Evolutionary conservation across 2,797 vertebrate species (phyloP), one percentile per base, ranked within the genome.

Genomic region (Tenualosa thibaudeaui): DNA sequence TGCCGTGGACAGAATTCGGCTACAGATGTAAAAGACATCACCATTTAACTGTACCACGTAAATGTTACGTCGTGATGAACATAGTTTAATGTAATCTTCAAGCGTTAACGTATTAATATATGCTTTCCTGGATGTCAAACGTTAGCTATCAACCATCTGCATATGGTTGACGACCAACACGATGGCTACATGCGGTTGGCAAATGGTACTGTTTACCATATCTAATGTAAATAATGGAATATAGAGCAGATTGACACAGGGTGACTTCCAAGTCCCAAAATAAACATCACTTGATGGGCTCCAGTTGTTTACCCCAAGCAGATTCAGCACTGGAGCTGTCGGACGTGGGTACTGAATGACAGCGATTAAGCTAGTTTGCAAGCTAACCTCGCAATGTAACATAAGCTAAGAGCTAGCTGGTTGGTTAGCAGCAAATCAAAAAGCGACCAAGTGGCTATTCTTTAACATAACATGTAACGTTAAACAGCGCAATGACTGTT

Each of bases 271-370:
- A 75, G 19, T 75, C 2, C 40, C 19, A 78, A 43, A 78, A 43
- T 46, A 43, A 40, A 46, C 15, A 78, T 78, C 40, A 78, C 71
- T 43, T 22, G 17, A 6, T 46, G 6, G 6, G 40, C 37, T 78
- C 71, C 15, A 43, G 71, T 46, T 43, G 40, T 78, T 75, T 22
- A 40, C 71, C 71, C 46, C 8, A 19, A 78, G 2, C 71, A 78
- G 40, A 46, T 46, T 78, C 71, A 78, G 71, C 71, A 78, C 71
- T 78, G 71, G 71, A 43, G 71, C 71, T 78, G 71, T 78, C 71
- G 71, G 22, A 46, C 26, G 31, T 37, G 15, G 17, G 40, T 43
- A 40, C 37, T 78, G 6, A 78, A 78, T 78, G 71, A 78, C 71
- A 46, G 71, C 40, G 71, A 43, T 40, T 9, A 43, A 40, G 15